These are phyloP conservation scores for Acanthochromis polyacanthus DNA, from an alignment of 2,113 vertebrate species.

Conservation along the genomic window DNA sequence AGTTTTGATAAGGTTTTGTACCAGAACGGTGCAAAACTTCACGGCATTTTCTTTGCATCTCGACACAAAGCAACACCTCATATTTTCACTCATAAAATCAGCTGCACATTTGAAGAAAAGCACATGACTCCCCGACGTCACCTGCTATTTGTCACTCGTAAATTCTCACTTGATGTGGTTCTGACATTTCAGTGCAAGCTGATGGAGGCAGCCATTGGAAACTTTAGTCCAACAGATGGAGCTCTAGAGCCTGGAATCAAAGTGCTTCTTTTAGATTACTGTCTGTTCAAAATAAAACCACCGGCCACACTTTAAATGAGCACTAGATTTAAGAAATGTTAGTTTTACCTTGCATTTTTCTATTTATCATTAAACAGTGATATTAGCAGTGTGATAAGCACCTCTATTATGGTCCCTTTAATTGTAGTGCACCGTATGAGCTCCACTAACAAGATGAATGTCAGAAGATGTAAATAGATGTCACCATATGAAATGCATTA, in stretches of 20 bases:
- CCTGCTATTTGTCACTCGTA: slow-evolving; percentile 14
- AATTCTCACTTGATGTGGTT: slow-evolving; percentile 11
- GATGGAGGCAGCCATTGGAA: not conserved
- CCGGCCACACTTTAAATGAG: slow-evolving; percentile 6
- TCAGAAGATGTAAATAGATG: not conserved
- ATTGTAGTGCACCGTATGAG: not conserved
- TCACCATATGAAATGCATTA: too few species aligned
- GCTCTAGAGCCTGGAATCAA: slow-evolving; percentile 53
- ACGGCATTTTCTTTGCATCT: too few species aligned
- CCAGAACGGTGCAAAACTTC: too few species aligned
- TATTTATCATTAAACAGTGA: not conserved
- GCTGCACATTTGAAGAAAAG: not conserved
- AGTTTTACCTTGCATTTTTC: not conserved
- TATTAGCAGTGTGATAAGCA: not conserved
- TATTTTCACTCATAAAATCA: too few species aligned
- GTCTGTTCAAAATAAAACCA: slow-evolving; percentile 26
- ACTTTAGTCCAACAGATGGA: slow-evolving; percentile 63
- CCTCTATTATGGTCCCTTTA: not conserved
- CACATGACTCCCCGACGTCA: slow-evolving; percentile 2
- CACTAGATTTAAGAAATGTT: not conserved
- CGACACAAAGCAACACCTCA: too few species aligned
- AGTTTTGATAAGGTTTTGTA: too few species aligned
- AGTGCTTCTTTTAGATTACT: not conserved
- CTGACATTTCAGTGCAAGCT: not conserved
- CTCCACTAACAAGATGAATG: not conserved